These are phyloP conservation scores for Condylostylus longicornis DNA, from an alignment of 1,140 invertebrate genomes.

Conservation along the genomic window DNA sequence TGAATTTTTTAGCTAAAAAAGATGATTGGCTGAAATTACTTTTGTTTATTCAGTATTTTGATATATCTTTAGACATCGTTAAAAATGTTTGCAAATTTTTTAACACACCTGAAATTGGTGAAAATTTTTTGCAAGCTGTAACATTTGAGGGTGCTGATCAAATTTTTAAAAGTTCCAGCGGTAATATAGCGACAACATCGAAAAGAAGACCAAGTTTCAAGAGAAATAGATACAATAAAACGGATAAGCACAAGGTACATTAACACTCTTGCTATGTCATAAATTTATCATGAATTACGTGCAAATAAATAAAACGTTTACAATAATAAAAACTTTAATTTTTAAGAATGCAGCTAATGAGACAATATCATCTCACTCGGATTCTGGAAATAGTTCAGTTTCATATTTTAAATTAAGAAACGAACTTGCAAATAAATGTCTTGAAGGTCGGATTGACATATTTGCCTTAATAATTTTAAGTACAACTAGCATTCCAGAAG, in stretches of 20 bases:
- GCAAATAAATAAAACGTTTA: constrained; percentile 4
- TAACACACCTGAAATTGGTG: constrained; percentile 24
- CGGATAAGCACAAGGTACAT: constrained; percentile 18
- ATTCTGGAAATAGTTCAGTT: too few species aligned
- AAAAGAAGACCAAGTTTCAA: constrained; percentile 12
- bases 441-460: constrained; percentile 17
- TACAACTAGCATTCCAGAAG: constrained; percentile 13
- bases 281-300: constrained; percentile 15
- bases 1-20: constrained; percentile 34
- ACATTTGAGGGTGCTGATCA: constrained; percentile 13
- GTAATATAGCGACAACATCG: constrained; percentile 15
- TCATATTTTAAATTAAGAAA: too few species aligned
- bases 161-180: too few species aligned
- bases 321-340: constrained; percentile 3
- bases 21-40: constrained; percentile 42
- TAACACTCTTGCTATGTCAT: constrained; percentile 11
- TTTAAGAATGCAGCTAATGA: constrained; percentile 10
- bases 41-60: constrained; percentile 38
- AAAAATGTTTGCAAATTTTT: constrained; percentile 29
- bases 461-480: constrained; percentile 24
- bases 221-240: background rate
- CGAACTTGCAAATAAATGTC: constrained; percentile 13
- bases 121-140: constrained; percentile 31
- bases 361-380: too few species aligned
- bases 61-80: constrained; percentile 38